phyloP scores from a whole-genome alignment of 2,797 vertebrate species.

The Gadopsis marmoratus region DNA sequence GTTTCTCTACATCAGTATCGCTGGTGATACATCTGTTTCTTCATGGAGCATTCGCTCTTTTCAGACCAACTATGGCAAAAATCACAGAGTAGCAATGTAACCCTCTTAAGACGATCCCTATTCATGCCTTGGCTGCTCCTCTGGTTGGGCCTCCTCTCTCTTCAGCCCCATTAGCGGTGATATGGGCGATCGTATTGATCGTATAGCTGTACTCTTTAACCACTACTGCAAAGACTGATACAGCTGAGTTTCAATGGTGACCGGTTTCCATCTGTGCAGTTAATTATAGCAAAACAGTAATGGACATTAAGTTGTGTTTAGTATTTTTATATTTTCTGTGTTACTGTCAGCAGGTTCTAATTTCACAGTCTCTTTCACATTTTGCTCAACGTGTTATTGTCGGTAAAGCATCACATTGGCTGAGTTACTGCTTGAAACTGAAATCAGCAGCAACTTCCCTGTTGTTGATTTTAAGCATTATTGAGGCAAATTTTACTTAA shows the following conservation, averaged over 20 bases:
- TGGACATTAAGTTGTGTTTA: background rate
- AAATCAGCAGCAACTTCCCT: slow-evolving; percentile 2
- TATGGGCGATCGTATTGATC: background rate
- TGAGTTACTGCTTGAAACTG: background rate
- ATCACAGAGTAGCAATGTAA: background rate
- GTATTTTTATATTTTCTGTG: background rate
- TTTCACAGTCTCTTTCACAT: slow-evolving; percentile 6
- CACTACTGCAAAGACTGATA: background rate
- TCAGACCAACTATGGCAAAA: background rate
- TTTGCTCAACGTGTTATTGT: background rate
- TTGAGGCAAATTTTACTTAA: background rate
- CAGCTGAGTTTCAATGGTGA: background rate
- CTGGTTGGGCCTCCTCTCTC: background rate
- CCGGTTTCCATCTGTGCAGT: slow-evolving; percentile 1
- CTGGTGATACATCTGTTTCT: background rate
- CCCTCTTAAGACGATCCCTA: background rate
- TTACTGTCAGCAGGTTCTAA: slow-evolving; percentile 1
- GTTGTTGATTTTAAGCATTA: background rate
- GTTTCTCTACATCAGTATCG: background rate
- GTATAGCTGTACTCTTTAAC: background rate
- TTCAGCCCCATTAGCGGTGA: background rate
- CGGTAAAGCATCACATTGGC: background rate
- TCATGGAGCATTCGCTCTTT: background rate
- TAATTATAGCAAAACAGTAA: background rate
- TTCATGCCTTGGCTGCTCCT: background rate